Evolutionary conservation across 2,797 vertebrate species (phyloP).

Genomic region (Apogon talboti): DNA sequence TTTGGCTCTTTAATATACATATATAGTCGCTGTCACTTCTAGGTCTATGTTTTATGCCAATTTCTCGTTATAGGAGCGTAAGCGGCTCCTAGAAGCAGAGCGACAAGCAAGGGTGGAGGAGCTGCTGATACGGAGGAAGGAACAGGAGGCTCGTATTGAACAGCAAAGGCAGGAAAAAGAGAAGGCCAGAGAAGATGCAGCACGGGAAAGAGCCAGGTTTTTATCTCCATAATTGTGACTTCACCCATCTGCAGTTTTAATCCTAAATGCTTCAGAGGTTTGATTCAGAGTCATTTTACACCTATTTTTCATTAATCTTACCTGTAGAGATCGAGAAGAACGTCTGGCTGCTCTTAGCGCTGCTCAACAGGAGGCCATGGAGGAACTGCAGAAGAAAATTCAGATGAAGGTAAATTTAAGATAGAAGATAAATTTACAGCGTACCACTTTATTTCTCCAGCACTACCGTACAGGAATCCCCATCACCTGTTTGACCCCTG

Average conservation of each 20-base stretch:
- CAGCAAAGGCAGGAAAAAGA: constrained; percentile 97
- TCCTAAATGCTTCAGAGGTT: background rate
- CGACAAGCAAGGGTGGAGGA: constrained; percentile 97
- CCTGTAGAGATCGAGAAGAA: constrained; percentile 92
- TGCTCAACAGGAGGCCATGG: constrained; percentile 98
- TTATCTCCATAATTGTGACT: background rate
- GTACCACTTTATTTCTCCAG: background rate
- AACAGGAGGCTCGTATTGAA: constrained; percentile 96
- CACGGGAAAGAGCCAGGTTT: constrained; percentile 95
- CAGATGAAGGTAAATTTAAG: constrained; percentile 90
- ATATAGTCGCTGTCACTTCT: background rate
- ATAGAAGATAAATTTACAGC: background rate
- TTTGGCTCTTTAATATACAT: background rate
- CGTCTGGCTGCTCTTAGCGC: constrained; percentile 95
- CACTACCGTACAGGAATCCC: background rate
- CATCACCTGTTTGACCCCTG: constrained; percentile 20
- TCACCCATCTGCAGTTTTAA: background rate
- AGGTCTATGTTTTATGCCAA: background rate
- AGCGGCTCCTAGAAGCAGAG: constrained; percentile 94
- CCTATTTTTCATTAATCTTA: background rate
- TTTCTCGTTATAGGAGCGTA: constrained; percentile 87
- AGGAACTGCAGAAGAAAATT: constrained; percentile 99
- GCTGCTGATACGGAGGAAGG: constrained; percentile 90
- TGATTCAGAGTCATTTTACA: constrained; percentile 1
- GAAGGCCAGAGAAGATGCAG: constrained; percentile 94